A percentile compares a stretch with the other conserved stretches of the same genome.
Conservation (phyloP, 2,888 invertebrate species). For the Orchestes rusci region DNA sequence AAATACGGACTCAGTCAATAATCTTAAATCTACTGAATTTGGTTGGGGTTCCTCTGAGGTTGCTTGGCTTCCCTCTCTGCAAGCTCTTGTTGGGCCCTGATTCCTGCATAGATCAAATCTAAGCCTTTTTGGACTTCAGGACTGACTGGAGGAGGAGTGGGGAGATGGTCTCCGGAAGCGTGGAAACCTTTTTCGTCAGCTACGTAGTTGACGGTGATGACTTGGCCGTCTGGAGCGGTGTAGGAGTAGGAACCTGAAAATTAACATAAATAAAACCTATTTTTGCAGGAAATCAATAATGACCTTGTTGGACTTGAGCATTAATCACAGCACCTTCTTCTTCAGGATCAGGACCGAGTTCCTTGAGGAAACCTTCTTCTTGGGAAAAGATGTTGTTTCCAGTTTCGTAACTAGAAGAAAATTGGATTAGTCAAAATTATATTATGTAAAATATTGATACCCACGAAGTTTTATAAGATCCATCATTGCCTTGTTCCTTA, state of each 20-base stretch:
- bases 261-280: neutral
- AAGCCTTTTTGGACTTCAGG: constrained; percentile 81
- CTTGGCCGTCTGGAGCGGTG: constrained; percentile 70
- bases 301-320: constrained; percentile 63
- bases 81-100: constrained; percentile 60
- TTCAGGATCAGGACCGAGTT: constrained; percentile 44
- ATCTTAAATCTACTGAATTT: constrained; percentile 39
- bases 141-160: constrained; percentile 76
- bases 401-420: constrained; percentile 58
- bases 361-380: constrained; percentile 70
- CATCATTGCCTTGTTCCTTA: constrained; percentile 76
- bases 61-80: constrained; percentile 50
- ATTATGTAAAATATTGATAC: constrained; percentile 35
- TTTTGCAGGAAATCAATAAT: neutral
- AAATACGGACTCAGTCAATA: too few relatives aligned
- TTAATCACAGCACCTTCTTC: constrained; percentile 55
- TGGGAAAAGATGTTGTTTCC: constrained; percentile 75
- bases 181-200: constrained; percentile 80
- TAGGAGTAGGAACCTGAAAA: constrained; percentile 60
- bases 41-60: constrained; percentile 32
- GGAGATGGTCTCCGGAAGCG: constrained; percentile 73
- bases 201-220: constrained; percentile 69
- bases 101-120: constrained; percentile 80
- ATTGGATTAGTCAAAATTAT: neutral
- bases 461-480: constrained; percentile 75